These are phyloP conservation scores for Enteromius viviparus DNA, from an alignment of 2,797 vertebrate species.

Conservation along the genomic window DNA sequence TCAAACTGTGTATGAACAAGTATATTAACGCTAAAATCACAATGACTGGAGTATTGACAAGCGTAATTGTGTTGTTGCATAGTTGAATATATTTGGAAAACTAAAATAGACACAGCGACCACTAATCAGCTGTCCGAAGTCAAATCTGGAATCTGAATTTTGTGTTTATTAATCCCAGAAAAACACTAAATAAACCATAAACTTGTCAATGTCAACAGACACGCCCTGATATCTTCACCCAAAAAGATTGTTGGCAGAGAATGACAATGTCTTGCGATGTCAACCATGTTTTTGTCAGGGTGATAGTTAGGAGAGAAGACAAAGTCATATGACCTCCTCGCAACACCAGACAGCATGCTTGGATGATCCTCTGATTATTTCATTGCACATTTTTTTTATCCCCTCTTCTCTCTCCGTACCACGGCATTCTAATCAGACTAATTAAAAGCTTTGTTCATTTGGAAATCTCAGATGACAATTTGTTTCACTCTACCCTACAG, in stretches of 20 bases:
- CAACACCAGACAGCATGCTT: constrained; percentile 75
- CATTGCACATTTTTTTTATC: constrained; percentile 74
- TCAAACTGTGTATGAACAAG: neutral
- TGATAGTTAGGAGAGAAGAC: constrained; percentile 40
- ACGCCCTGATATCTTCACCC: constrained; percentile 77
- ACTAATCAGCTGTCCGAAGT: neutral
- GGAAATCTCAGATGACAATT: constrained; percentile 98
- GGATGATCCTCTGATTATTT: constrained; percentile 85
- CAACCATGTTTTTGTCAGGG: constrained; percentile 68
- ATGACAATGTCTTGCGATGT: constrained; percentile 76
- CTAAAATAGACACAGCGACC: neutral
- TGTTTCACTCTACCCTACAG: constrained; percentile 97
- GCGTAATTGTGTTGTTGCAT: neutral
- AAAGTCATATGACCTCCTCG: constrained; percentile 59
- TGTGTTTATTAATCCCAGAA: neutral
- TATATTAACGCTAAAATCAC: neutral
- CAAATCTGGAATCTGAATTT: neutral
- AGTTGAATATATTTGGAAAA: neutral
- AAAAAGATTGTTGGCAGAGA: constrained; percentile 75
- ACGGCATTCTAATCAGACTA: constrained; percentile 96
- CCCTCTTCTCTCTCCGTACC: constrained; percentile 69
- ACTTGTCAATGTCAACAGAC: constrained; percentile 75
- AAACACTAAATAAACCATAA: constrained; percentile 11
- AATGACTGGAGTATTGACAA: neutral
- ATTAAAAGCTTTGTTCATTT: constrained; percentile 99